phyloP scores from a whole-genome alignment of 2,113 vertebrate genomes.

The Butorides virescens region DNA sequence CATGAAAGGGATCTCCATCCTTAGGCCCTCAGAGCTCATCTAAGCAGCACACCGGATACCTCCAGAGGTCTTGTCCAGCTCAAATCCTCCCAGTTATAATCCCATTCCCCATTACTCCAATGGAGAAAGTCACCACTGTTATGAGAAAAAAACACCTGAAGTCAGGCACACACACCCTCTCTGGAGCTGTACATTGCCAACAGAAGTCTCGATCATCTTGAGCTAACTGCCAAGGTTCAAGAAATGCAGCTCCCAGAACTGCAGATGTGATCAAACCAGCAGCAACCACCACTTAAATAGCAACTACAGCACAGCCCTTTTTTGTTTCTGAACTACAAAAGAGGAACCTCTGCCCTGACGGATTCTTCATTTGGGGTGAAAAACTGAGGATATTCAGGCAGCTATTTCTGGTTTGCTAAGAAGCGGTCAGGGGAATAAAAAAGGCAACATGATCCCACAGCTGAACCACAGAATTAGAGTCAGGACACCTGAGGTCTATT shows the following conservation, averaged over 20 bases:
- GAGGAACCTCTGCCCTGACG: not conserved
- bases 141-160: not conserved
- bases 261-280: not conserved
- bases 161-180: not conserved
- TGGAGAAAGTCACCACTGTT: not conserved
- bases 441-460: constrained; percentile 33
- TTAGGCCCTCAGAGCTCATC: not conserved
- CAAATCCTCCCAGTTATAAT: not conserved
- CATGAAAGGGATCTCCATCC: not conserved
- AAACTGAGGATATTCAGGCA: not conserved
- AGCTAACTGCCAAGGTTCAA: not conserved
- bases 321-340: not conserved
- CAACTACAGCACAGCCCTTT: not conserved
- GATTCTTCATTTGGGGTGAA: constrained; percentile 5
- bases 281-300: not conserved
- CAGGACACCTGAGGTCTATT: constrained; percentile 56
- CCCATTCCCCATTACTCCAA: not conserved
- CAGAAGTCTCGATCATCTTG: not conserved
- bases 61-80: not conserved
- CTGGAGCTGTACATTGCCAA: not conserved
- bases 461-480: constrained; percentile 45
- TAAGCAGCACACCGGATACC: not conserved
- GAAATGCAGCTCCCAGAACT: not conserved
- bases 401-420: constrained; percentile 48
- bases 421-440: constrained; percentile 29